Percentiles rank a stretch among this genome's conserved stretches.
Evolutionary conservation across 2,113 vertebrate genomes (phyloP).

Genomic region (Percina caprodes): DNA sequence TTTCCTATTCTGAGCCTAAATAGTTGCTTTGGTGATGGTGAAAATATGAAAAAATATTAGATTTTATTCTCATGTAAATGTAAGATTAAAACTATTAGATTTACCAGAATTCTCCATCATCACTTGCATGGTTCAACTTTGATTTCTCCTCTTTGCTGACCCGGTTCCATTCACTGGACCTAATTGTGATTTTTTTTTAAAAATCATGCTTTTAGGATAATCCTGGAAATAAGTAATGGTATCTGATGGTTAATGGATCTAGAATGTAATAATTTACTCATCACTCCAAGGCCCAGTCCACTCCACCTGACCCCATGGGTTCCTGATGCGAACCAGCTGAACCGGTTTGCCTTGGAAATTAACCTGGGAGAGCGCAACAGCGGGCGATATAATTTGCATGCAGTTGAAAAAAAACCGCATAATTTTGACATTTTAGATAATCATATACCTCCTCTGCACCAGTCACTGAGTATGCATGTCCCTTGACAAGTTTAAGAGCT

Average conservation of each 20-base stretch:
- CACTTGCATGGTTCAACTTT: slow-evolving; percentile 81
- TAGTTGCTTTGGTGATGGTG: background rate
- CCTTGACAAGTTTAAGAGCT: slow-evolving; percentile 87
- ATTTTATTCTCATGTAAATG: background rate
- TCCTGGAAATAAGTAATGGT: background rate
- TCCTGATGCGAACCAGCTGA: slow-evolving; percentile 81
- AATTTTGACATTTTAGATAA: background rate
- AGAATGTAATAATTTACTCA: slow-evolving; percentile 73
- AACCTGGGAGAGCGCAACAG: slow-evolving; percentile 52
- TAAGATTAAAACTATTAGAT: slow-evolving; percentile 10
- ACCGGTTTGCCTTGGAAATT: slow-evolving; percentile 18
- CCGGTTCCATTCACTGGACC: slow-evolving; percentile 87
- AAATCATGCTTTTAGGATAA: slow-evolving; percentile 7
- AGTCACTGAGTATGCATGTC: slow-evolving; percentile 91
- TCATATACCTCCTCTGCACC: slow-evolving; percentile 85
- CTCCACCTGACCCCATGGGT: slow-evolving; percentile 92
- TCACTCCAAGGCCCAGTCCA: slow-evolving; percentile 94
- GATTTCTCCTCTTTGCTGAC: slow-evolving; percentile 79
- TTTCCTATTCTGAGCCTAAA: background rate
- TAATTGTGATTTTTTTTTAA: slow-evolving; percentile 52
- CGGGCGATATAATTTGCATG: background rate
- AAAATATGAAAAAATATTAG: background rate
- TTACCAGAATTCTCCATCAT: slow-evolving; percentile 94
- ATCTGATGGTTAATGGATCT: background rate
- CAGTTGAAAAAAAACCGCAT: background rate